phyloP scores from a whole-genome alignment of 2,797 vertebrate species.

The Hoplostethus atlanticus region DNA sequence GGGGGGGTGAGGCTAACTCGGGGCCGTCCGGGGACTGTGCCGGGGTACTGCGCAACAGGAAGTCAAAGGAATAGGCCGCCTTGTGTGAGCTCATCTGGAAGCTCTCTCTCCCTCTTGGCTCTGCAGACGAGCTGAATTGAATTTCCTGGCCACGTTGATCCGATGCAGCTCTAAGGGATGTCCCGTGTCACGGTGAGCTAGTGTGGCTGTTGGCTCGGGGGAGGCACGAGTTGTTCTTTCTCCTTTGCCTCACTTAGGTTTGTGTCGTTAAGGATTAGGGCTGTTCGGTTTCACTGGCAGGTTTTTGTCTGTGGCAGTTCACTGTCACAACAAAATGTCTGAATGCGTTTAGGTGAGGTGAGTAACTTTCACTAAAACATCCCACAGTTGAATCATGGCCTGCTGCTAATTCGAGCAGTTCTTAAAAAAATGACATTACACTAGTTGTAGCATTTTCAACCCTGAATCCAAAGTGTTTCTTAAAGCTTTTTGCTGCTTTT shows the following conservation, averaged over 20 bases:
- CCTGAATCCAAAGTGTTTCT: too few relatives aligned
- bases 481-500: too few relatives aligned
- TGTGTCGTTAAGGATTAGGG: slow-evolving; percentile 36
- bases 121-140: slow-evolving; percentile 45
- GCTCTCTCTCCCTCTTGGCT: slow-evolving; percentile 1
- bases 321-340: slow-evolving; percentile 44
- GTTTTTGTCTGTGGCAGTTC: slow-evolving; percentile 20
- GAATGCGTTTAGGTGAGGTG: slow-evolving; percentile 11
- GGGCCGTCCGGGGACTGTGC: too few relatives aligned
- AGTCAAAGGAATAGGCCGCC: neutral
- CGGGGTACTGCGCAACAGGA: neutral
- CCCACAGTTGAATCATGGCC: too few relatives aligned
- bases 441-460: too few relatives aligned
- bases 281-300: slow-evolving; percentile 8
- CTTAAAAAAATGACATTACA: too few relatives aligned
- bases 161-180: slow-evolving; percentile 40
- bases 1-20: too few relatives aligned
- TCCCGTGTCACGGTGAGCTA: slow-evolving; percentile 26
- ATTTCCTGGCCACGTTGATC: slow-evolving; percentile 59
- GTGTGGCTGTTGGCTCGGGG: slow-evolving; percentile 24
- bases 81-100: neutral
- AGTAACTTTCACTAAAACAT: slow-evolving; percentile 5
- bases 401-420: too few relatives aligned
- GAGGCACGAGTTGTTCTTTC: slow-evolving; percentile 38
- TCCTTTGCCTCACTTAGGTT: slow-evolving; percentile 22